These are phyloP conservation scores for Crambe crambe DNA, from an alignment of 37 sponge, comb jelly and placozoan genomes.

Conservation along the genomic window DNA sequence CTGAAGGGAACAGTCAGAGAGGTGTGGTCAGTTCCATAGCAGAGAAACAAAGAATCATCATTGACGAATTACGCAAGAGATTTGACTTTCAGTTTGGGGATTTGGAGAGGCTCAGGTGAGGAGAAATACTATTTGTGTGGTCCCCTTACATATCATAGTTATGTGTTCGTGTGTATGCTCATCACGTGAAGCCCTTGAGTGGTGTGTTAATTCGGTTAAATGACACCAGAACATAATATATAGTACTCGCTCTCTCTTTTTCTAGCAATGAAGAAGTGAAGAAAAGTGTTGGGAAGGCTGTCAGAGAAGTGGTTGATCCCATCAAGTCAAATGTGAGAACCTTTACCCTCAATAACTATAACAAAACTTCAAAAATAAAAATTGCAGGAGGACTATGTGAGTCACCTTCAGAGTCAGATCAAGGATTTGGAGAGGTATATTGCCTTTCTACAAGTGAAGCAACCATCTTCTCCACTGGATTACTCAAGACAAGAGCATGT, in stretches of 20 bases:
- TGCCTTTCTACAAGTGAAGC: conserved; percentile 30
- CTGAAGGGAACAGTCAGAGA: neutral
- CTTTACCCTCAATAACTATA: neutral
- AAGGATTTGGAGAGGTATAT: conserved; percentile 52
- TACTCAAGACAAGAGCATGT: neutral
- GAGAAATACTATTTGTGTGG: neutral
- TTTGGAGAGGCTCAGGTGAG: conserved; percentile 47
- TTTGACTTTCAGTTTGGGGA: conserved; percentile 65
- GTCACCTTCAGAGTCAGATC: conserved; percentile 32
- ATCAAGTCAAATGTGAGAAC: conserved; percentile 41
- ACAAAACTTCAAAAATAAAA: neutral
- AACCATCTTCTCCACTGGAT: neutral
- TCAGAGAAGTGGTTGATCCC: conserved; percentile 39
- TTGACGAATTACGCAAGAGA: conserved; percentile 43
- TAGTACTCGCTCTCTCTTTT: too few relatives aligned
- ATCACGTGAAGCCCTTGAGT: neutral
- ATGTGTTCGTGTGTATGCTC: neutral
- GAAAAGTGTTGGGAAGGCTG: conserved; percentile 38
- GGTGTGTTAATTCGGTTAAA: neutral
- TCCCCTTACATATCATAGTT: neutral
- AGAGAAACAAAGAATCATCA: conserved; percentile 49
- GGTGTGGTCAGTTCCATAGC: conserved; percentile 16
- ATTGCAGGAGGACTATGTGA: conserved; percentile 32
- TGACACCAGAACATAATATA: too few relatives aligned
- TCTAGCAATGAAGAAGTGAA: conserved; percentile 43